Percentiles rank a stretch among this genome's conserved stretches.
Conservation (phyloP, 2,113 vertebrate species). For the Cyanoderma ruficeps region DNA sequence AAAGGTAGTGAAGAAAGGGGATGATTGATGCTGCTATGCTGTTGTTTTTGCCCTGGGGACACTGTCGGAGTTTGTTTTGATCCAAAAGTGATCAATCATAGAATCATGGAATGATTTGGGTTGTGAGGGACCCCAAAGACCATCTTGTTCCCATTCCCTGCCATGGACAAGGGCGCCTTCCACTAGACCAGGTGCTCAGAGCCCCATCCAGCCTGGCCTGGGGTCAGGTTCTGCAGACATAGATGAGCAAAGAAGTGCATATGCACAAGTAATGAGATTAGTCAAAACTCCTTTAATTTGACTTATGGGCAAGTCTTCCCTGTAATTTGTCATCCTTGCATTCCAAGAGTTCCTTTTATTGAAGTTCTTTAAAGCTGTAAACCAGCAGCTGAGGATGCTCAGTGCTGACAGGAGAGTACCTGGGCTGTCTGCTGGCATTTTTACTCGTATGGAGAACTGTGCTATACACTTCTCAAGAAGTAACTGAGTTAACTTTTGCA, state of each 20-base stretch:
- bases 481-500: background rate
- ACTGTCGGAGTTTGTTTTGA: background rate
- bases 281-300: background rate
- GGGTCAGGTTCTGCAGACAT: background rate
- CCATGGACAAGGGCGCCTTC: background rate
- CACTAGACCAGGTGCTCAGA: background rate
- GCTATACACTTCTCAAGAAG: background rate
- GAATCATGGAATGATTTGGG: background rate
- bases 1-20: background rate
- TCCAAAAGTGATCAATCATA: background rate
- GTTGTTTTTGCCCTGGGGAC: background rate
- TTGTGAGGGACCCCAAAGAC: background rate
- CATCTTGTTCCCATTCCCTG: background rate
- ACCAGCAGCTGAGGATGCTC: background rate
- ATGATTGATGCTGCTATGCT: background rate
- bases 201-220: background rate
- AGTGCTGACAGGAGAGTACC: background rate
- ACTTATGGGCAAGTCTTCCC: background rate
- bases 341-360: background rate
- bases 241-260: background rate
- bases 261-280: background rate
- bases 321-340: background rate
- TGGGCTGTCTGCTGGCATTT: background rate
- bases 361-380: background rate
- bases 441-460: fast-evolving